Percentiles rank a stretch among this genome's conserved stretches.
Evolutionary conservation across 2,113 vertebrate species (phyloP).

Genomic region (Callochromis pleurospilus): DNA sequence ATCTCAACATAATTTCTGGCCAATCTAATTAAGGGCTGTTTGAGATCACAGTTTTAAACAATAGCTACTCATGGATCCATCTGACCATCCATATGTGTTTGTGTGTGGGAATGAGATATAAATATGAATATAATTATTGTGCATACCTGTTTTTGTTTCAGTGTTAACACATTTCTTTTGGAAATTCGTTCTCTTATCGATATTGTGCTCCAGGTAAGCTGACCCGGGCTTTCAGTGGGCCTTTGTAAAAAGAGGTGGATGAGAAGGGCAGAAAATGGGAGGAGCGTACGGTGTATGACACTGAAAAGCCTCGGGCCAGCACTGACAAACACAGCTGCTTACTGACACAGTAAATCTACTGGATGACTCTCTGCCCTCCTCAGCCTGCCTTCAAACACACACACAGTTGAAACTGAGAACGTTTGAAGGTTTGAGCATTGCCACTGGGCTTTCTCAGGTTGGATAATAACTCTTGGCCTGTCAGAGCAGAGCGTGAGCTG

Average conservation of each 20-base stretch:
- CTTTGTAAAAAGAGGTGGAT: neutral
- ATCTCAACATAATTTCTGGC: neutral
- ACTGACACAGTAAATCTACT: slow-evolving; percentile 64
- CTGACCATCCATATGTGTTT: neutral
- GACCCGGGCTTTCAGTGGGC: neutral
- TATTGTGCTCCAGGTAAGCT: neutral
- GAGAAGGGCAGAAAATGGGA: neutral
- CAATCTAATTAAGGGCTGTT: neutral
- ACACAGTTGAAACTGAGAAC: slow-evolving; percentile 32
- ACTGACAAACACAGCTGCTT: slow-evolving; percentile 64
- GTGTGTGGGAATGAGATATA: neutral
- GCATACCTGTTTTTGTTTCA: neutral
- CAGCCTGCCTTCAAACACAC: slow-evolving; percentile 4
- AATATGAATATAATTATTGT: neutral
- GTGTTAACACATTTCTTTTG: neutral
- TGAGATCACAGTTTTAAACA: neutral
- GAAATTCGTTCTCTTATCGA: neutral
- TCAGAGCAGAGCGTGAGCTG: slow-evolving; percentile 42
- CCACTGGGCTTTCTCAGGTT: slow-evolving; percentile 64
- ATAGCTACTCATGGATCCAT: neutral
- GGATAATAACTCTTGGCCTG: slow-evolving; percentile 68
- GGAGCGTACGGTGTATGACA: slow-evolving; percentile 30
- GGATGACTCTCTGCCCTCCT: slow-evolving; percentile 50
- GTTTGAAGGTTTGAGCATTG: slow-evolving; percentile 48
- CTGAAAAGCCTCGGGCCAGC: slow-evolving; percentile 48